Percentiles rank a stretch among this genome's conserved stretches.
Conservation (phyloP, 2,113 vertebrate species). For the Oryzias javanicus region DNA sequence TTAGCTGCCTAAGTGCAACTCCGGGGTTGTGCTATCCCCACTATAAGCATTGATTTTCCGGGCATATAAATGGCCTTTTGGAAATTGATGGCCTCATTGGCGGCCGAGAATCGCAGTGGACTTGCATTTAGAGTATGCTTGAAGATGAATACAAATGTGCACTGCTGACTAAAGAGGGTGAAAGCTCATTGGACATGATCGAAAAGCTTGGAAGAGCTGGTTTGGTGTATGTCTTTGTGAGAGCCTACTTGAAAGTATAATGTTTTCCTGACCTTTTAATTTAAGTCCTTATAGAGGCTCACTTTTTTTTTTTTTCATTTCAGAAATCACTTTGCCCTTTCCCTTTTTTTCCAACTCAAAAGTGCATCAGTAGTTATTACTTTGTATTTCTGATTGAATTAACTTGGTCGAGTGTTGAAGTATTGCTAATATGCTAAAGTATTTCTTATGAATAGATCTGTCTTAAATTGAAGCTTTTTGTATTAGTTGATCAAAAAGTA, state of each 20-base stretch:
- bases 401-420: neutral
- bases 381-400: neutral
- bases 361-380: neutral
- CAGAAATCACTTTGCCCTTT: conserved; percentile 13
- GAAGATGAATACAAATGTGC: conserved; percentile 78
- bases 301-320: conserved; percentile 27
- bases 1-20: conserved; percentile 81
- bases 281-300: conserved; percentile 33
- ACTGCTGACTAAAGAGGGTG: conserved; percentile 53
- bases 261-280: conserved; percentile 60
- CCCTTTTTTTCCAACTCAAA: neutral
- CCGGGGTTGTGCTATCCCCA: conserved; percentile 74
- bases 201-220: conserved; percentile 58
- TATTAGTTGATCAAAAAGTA: neutral
- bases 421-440: neutral
- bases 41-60: conserved; percentile 81
- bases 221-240: conserved; percentile 31
- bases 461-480: neutral
- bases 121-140: conserved; percentile 79
- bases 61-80: conserved; percentile 82
- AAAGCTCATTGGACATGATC: conserved; percentile 64
- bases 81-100: conserved; percentile 79
- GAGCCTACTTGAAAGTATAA: conserved; percentile 39
- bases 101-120: conserved; percentile 67
- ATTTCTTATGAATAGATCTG: neutral